These are phyloP conservation scores for Dinoponera quadriceps DNA, from an alignment of 1,140 invertebrate genomes.

Conservation along the genomic window DNA sequence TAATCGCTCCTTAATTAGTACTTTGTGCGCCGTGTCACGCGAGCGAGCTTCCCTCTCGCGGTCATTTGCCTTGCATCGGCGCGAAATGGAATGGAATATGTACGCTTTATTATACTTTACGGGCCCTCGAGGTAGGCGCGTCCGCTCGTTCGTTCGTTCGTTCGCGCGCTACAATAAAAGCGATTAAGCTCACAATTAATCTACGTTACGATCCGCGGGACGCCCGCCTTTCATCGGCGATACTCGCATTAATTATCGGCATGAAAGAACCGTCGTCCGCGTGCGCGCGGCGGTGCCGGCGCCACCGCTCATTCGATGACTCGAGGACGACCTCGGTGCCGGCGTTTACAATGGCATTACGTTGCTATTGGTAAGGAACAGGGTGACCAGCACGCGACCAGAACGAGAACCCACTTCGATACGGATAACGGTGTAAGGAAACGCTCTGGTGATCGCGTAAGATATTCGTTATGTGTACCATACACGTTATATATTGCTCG, in stretches of 20 bases:
- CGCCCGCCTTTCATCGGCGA: slow-evolving; percentile 13
- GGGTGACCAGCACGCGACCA: slow-evolving; percentile 59
- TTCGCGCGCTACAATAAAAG: slow-evolving; percentile 26
- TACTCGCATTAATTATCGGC: slow-evolving; percentile 41
- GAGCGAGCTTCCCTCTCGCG: background rate
- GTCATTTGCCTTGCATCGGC: slow-evolving; percentile 4
- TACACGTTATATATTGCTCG: slow-evolving; percentile 58
- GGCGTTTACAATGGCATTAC: slow-evolving; percentile 24
- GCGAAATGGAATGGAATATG: slow-evolving; percentile 1
- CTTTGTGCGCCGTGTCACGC: slow-evolving; percentile 15
- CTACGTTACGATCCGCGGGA: slow-evolving; percentile 27
- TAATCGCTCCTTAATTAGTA: slow-evolving; percentile 42
- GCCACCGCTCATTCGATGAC: slow-evolving; percentile 13
- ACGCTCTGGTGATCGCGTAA: slow-evolving; percentile 80
- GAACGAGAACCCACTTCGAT: slow-evolving; percentile 66
- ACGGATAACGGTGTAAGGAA: slow-evolving; percentile 80
- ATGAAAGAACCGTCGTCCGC: background rate
- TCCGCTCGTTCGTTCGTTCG: too few relatives aligned
- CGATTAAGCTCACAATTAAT: slow-evolving; percentile 46
- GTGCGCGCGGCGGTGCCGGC: background rate
- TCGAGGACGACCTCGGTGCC: background rate
- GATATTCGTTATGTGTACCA: slow-evolving; percentile 72
- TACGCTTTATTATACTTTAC: slow-evolving; percentile 34
- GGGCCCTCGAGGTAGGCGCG: background rate
- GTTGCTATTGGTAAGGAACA: slow-evolving; percentile 60